Conservation (phyloP, 2,888 invertebrate genomes). For the Eledone cirrhosa region DNA sequence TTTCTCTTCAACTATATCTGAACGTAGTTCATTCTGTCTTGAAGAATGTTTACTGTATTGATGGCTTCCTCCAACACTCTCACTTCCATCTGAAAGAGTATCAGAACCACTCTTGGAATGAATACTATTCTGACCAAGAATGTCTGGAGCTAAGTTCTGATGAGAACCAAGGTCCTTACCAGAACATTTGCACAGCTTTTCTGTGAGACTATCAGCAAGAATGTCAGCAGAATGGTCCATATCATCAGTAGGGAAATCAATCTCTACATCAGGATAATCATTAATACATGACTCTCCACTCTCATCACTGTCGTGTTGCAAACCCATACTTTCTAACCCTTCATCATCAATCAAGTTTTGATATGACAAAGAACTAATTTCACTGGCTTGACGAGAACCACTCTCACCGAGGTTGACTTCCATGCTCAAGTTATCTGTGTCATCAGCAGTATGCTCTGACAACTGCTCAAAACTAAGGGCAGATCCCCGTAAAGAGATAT, state of each 20-base stretch:
- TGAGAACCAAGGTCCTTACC: conserved; percentile 25
- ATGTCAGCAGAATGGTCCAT: conserved; percentile 34
- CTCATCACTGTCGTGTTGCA: conserved; percentile 57
- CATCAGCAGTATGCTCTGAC: conserved; percentile 43
- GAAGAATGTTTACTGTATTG: conserved; percentile 15
- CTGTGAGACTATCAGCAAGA: conserved; percentile 21
- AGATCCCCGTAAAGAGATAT: conserved; percentile 34
- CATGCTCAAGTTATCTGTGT: conserved; percentile 61
- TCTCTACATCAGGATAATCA: conserved; percentile 45
- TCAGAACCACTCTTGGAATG: conserved; percentile 24
- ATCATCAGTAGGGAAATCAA: conserved; percentile 48
- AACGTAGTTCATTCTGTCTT: not conserved
- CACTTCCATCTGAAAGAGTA: conserved; percentile 22
- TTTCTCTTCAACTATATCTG: conserved; percentile 1
- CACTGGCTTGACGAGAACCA: conserved; percentile 62
- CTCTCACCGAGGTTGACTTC: conserved; percentile 65
- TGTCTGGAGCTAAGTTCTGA: conserved; percentile 20
- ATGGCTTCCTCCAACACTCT: conserved; percentile 20
- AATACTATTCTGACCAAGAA: conserved; percentile 20
- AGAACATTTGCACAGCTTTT: conserved; percentile 21
- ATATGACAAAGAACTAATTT: conserved; percentile 63
- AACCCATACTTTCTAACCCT: conserved; percentile 43
- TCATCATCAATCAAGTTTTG: conserved; percentile 61
- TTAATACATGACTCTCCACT: conserved; percentile 56
- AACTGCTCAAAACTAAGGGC: conserved; percentile 36